Conservation (phyloP, 2,888 invertebrate species). For the Autographa pulchrina region DNA sequence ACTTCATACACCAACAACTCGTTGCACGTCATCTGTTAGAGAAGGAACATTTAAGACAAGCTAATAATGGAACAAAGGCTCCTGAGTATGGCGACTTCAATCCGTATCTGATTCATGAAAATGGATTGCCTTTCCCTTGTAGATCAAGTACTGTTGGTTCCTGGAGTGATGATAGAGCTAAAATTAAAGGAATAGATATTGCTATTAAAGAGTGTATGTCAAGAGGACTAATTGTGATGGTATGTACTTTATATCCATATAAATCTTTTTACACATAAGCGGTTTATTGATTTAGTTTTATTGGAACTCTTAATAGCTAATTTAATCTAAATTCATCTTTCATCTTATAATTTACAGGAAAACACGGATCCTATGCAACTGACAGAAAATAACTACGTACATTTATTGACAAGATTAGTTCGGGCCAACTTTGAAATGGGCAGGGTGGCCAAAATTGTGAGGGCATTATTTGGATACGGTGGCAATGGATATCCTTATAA, state of each 20-base stretch:
- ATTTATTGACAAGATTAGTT: slow-evolving; percentile 78
- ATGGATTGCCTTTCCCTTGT: slow-evolving; percentile 81
- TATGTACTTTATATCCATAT: slow-evolving; percentile 53
- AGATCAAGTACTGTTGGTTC: slow-evolving; percentile 68
- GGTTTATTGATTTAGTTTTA: background rate
- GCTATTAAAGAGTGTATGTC: slow-evolving; percentile 80
- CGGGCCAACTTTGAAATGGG: slow-evolving; percentile 79
- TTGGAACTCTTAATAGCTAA: background rate
- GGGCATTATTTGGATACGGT: slow-evolving; percentile 79
- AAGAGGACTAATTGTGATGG: slow-evolving; percentile 80
- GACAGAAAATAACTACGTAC: slow-evolving; percentile 78
- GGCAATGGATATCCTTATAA: slow-evolving; percentile 70
- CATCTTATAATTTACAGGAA: slow-evolving; percentile 64
- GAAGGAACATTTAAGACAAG: slow-evolving; percentile 70
- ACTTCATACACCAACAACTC: slow-evolving; percentile 79
- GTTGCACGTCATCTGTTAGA: slow-evolving; percentile 78
- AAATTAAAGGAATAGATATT: slow-evolving; percentile 77
- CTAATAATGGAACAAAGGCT: slow-evolving; percentile 46
- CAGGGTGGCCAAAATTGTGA: slow-evolving; percentile 74
- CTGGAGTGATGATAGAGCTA: slow-evolving; percentile 71
- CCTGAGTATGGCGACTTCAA: slow-evolving; percentile 69
- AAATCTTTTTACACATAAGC: background rate
- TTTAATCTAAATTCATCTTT: background rate
- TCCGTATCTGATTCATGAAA: slow-evolving; percentile 79
- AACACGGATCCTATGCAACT: slow-evolving; percentile 76